phyloP scores from a whole-genome alignment of 2,888 invertebrate species.

The Amphipyra berbera region DNA sequence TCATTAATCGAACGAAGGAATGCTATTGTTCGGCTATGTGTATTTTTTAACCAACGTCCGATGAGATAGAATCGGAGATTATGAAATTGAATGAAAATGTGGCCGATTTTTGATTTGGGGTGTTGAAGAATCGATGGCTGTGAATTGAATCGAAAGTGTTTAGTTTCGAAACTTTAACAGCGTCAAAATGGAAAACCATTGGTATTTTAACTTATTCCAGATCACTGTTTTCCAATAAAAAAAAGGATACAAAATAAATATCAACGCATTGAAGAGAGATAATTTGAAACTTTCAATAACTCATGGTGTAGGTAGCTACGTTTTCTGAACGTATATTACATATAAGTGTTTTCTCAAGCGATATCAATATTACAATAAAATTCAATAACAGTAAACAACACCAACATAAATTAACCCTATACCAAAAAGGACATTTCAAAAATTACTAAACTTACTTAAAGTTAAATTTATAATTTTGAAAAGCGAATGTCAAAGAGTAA shows the following conservation, averaged over 20 bases:
- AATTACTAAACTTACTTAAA: conserved; percentile 79
- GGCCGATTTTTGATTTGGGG: conserved; percentile 43
- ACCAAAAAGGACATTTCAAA: conserved; percentile 61
- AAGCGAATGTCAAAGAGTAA: conserved; percentile 83
- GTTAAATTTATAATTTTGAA: conserved; percentile 85
- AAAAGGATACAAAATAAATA: too few relatives aligned
- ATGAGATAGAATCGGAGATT: conserved; percentile 70
- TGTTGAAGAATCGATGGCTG: conserved; percentile 15
- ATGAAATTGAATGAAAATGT: conserved; percentile 56
- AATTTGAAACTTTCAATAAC: too few relatives aligned
- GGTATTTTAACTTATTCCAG: too few relatives aligned
- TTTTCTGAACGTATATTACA: too few relatives aligned
- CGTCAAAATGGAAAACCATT: too few relatives aligned
- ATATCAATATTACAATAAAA: conserved; percentile 28
- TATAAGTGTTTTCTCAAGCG: not conserved
- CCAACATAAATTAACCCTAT: conserved; percentile 49
- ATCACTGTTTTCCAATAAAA: too few relatives aligned
- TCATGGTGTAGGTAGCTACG: too few relatives aligned
- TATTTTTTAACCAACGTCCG: conserved; percentile 81
- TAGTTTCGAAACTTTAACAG: too few relatives aligned
- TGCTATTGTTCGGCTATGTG: conserved; percentile 82
- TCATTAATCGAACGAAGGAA: conserved; percentile 88
- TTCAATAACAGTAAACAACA: conserved; percentile 53
- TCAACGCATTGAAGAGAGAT: too few relatives aligned
- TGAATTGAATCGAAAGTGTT: too few relatives aligned